These are phyloP conservation scores for Clytia hemisphaerica DNA, from an alignment of 30 jellyfish, hydroid and myxozoan species.

Conservation along the genomic window DNA sequence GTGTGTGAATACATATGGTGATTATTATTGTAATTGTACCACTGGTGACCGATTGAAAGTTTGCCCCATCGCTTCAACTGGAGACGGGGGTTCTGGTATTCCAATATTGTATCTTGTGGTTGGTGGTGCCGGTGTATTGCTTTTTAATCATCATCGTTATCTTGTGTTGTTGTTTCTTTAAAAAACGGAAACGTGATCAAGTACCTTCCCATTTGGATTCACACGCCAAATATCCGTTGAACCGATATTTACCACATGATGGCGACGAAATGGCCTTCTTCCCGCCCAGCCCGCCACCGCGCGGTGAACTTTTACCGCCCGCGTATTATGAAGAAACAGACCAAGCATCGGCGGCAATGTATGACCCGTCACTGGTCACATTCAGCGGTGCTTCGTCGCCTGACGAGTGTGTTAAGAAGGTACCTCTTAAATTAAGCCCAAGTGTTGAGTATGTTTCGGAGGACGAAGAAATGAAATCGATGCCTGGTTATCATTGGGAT, in stretches of 20 bases:
- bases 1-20: conserved; percentile 79
- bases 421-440: conserved; percentile 33
- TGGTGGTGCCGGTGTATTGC: conserved; percentile 29
- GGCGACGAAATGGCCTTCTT: conserved; percentile 17
- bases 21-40: conserved; percentile 81
- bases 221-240: conserved; percentile 63
- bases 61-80: conserved; percentile 2
- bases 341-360: conserved; percentile 54
- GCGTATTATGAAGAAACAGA: conserved; percentile 76
- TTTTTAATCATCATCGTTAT: conserved; percentile 20
- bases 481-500: conserved; percentile 89
- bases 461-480: conserved; percentile 17
- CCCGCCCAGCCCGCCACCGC: conserved; percentile 70
- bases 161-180: conserved; percentile 26
- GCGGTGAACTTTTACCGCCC: conserved; percentile 73
- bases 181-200: too few species aligned
- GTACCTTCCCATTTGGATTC: too few species aligned
- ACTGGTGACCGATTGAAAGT: background rate
- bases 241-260: conserved; percentile 36
- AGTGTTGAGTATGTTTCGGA: conserved; percentile 19
- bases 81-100: background rate
- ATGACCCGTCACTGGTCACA: conserved; percentile 68
- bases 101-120: conserved; percentile 21
- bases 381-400: conserved; percentile 55
- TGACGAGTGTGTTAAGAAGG: conserved; percentile 47